Evolutionary conservation across 1,140 invertebrate genomes (phyloP), one percentile per base, ranked within the genome.

Genomic region (Penaeus chinensis): DNA sequence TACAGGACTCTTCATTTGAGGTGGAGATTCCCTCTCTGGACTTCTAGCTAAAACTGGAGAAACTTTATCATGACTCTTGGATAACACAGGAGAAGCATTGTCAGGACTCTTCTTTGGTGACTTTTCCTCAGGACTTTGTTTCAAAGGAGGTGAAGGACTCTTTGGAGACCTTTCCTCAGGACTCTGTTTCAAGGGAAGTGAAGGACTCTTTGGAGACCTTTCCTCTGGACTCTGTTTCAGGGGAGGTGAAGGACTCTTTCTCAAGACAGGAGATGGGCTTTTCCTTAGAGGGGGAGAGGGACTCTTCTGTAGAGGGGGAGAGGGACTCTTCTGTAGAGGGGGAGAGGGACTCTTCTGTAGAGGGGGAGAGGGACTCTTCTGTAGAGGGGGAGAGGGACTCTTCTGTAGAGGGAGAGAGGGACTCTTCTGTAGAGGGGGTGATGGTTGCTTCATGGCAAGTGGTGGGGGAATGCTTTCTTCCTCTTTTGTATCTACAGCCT

Each of bases 241-340:
- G 47, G 66, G 65, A 24, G 82, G 76, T 54, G 32, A 78, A 20
- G 83, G 83, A 84, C 69, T 84, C 71, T 84, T 84, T 37, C 54
- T 54, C 54, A 54, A 54, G 54, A 69, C 47, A 24, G 65, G 27
- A 8, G 83, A 61, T 37, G 83, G 74, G 37, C n/a, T 85, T 37
- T 62, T 85, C 47, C 63, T 27, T 32, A 32, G 83, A 10, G 54
- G 54, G 54, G 54, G 54, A 54, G 54, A 54, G 16, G 54, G 54
- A 54, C 54, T 54, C 54, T 54, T 54, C 54, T 54, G 54, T 13
- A 13, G 54, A 16, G 54, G 54, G 16, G 54, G 54, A n/a, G n/a
- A n/a, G n/a, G n/a, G n/a, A n/a, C n/a, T n/a, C n/a, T n/a, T 54
- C 54, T 54, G 54, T 13, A 13, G 54, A 16, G 54, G 54, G 16